Conservation (phyloP, 2,888 invertebrate genomes). For the Melinaea menophilus region DNA sequence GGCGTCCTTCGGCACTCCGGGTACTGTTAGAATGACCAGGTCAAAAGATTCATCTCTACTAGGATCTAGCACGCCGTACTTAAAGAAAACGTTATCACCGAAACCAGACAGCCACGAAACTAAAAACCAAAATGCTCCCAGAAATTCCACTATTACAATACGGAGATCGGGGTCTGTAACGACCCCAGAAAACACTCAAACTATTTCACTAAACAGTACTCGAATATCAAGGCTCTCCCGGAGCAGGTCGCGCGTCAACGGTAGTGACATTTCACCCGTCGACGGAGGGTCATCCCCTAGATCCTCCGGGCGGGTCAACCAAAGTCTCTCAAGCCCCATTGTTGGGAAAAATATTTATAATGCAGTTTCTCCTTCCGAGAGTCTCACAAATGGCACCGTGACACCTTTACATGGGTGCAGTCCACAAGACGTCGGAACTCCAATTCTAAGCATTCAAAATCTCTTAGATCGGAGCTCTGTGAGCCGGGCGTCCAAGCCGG, state of each 20-base stretch:
- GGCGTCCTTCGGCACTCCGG: constrained; percentile 45
- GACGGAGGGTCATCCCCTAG: constrained; percentile 28
- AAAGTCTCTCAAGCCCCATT: constrained; percentile 11
- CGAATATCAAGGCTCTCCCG: constrained; percentile 45
- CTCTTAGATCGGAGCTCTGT: constrained; percentile 45
- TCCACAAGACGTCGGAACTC: constrained; percentile 54
- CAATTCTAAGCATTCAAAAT: constrained; percentile 58
- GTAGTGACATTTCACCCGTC: constrained; percentile 45
- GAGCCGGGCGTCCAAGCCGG: constrained; percentile 39
- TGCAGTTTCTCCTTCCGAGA: not conserved
- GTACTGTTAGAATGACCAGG: constrained; percentile 38
- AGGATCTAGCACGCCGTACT: constrained; percentile 54
- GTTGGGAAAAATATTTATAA: constrained; percentile 20
- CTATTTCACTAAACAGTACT: constrained; percentile 45
- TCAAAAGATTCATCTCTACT: constrained; percentile 36
- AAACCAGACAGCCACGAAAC: not conserved
- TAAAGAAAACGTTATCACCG: constrained; percentile 14
- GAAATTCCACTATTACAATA: constrained; percentile 16
- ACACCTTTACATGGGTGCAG: constrained; percentile 55
- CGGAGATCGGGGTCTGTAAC: constrained; percentile 44
- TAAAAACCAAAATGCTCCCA: not conserved
- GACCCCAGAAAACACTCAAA: constrained; percentile 46
- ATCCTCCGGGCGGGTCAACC: constrained; percentile 27
- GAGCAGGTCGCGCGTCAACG: constrained; percentile 51
- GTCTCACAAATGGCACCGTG: constrained; percentile 36